A percentile compares a stretch with the other conserved stretches of the same genome.
These are phyloP conservation scores for Drosophila serrata DNA, from an alignment of 1,140 invertebrate species.

Conservation along the genomic window DNA sequence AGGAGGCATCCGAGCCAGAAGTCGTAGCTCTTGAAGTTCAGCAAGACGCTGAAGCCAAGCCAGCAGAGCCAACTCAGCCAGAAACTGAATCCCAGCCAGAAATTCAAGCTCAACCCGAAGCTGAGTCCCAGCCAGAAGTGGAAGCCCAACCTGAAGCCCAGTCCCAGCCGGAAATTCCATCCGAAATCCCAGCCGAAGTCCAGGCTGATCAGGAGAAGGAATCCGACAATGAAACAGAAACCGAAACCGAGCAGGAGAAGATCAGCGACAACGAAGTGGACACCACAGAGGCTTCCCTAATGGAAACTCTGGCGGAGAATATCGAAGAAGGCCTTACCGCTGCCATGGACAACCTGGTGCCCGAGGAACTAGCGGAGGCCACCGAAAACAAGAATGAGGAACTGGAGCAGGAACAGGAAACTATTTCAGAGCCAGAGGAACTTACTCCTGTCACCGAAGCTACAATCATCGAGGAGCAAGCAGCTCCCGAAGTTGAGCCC, in stretches of 20 bases:
- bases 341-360: slow-evolving; percentile 57
- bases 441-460: slow-evolving; percentile 7
- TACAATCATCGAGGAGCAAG: slow-evolving; percentile 3
- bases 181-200: slow-evolving; percentile 3
- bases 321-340: slow-evolving; percentile 66
- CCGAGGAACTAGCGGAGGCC: slow-evolving; percentile 43
- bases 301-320: slow-evolving; percentile 49
- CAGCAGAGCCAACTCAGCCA: neutral
- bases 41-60: neutral
- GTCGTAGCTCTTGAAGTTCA: neutral
- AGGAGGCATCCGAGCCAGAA: slow-evolving; percentile 10
- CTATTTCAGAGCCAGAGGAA: neutral
- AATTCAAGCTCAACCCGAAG: neutral
- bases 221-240: neutral
- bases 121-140: slow-evolving; percentile 1
- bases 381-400: slow-evolving; percentile 23
- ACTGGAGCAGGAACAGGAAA: slow-evolving; percentile 1
- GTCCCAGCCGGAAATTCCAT: slow-evolving; percentile 1
- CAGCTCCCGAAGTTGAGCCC: neutral
- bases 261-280: slow-evolving; percentile 52
- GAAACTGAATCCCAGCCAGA: slow-evolving; percentile 5
- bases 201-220: neutral
- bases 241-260: slow-evolving; percentile 2
- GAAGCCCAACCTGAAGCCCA: slow-evolving; percentile 5
- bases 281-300: slow-evolving; percentile 59